Evolutionary conservation across 2,888 invertebrate genomes (phyloP).

Genomic region (Mechanitis messenoides): DNA sequence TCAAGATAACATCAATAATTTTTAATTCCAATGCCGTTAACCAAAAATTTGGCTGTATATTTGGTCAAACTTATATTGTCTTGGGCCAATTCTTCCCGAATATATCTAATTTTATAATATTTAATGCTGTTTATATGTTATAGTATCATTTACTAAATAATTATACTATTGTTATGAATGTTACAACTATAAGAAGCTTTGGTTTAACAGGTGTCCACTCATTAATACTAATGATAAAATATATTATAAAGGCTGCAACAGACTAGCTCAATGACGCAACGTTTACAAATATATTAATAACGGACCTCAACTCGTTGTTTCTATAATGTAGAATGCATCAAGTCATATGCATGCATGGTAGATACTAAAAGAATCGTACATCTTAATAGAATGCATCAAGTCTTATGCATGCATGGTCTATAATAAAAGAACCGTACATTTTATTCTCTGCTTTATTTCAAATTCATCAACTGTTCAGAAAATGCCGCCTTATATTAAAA

Average conservation of each 20-base stretch:
- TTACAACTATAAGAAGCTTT: conserved; percentile 23
- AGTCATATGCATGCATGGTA: too few relatives aligned
- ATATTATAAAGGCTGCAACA: conserved; percentile 19
- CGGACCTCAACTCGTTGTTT: too few relatives aligned
- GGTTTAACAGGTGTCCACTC: conserved; percentile 25
- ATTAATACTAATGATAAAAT: conserved; percentile 13
- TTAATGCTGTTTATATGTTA: conserved; percentile 22
- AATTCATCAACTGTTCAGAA: conserved; percentile 9
- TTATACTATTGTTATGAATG: conserved; percentile 8
- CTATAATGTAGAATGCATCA: too few relatives aligned
- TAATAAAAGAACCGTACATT: neutral
- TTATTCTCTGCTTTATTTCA: conserved; percentile 5
- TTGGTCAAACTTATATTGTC: conserved; percentile 73
- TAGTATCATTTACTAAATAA: conserved; percentile 19
- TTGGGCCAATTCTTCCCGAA: conserved; percentile 30
- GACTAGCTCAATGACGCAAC: conserved; percentile 3
- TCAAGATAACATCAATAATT: conserved; percentile 51
- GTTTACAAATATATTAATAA: too few relatives aligned
- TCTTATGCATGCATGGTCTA: too few relatives aligned
- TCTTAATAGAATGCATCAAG: too few relatives aligned
- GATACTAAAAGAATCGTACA: too few relatives aligned
- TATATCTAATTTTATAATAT: conserved; percentile 24
- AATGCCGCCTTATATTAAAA: conserved; percentile 33
- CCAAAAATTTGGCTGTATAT: conserved; percentile 67
- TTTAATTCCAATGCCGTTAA: conserved; percentile 54